Percentiles rank a stretch among this genome's conserved stretches.
Evolutionary conservation across 2,797 vertebrate genomes (phyloP).

Genomic region (Lithobates sylvaticus): DNA sequence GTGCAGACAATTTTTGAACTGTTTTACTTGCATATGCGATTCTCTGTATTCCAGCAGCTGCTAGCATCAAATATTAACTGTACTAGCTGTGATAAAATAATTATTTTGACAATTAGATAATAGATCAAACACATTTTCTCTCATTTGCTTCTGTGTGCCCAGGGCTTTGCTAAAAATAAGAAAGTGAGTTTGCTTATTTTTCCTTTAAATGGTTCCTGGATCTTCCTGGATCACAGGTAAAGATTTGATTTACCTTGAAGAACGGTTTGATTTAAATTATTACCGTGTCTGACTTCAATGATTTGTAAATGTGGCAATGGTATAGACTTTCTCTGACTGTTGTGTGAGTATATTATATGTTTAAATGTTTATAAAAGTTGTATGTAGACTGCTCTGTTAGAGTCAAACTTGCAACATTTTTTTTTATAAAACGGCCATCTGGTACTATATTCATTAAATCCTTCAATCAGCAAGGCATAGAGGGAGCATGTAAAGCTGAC

Average conservation of each 20-base stretch:
- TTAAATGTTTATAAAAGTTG: not conserved
- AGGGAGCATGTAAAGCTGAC: not conserved
- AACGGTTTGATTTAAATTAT: not conserved
- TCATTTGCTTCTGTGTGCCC: conserved; percentile 4
- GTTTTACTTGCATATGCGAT: not conserved
- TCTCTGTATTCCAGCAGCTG: conserved; percentile 30
- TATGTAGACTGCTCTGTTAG: not conserved
- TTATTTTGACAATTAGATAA: conserved; percentile 51
- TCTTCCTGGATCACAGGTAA: not conserved
- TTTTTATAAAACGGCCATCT: not conserved
- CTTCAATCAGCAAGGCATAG: not conserved
- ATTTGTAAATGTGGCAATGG: not conserved
- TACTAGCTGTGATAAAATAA: conserved; percentile 53
- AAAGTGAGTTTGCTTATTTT: conserved; percentile 11
- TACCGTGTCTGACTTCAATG: not conserved
- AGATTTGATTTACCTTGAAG: conserved; percentile 18
- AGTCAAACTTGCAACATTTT: not conserved
- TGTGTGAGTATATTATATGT: not conserved
- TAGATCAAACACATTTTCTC: conserved; percentile 44
- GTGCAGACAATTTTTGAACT: too few relatives aligned
- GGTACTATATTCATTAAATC: not conserved
- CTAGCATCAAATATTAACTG: conserved; percentile 48
- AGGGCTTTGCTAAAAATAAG: conserved; percentile 28
- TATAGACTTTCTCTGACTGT: not conserved
- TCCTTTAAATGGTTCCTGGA: not conserved